A percentile compares a stretch with the other conserved stretches of the same genome.
phyloP scores from a whole-genome alignment of 2,797 vertebrate species.

The Gallirallus australis region DNA sequence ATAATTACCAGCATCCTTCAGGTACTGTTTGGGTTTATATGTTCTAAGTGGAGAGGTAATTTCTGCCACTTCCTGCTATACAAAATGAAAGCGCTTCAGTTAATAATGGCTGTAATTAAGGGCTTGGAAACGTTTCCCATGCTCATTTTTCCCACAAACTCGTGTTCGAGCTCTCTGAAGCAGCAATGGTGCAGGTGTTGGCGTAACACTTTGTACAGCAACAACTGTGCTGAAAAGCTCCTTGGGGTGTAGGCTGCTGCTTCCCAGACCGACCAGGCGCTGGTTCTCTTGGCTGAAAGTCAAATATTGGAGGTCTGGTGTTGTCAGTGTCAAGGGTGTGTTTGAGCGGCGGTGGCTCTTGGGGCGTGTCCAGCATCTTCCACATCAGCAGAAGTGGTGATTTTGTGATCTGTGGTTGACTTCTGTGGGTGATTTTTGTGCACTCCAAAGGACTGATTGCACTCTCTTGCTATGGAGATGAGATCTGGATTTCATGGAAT shows the following conservation, averaged over 20 bases:
- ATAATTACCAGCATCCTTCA: not conserved
- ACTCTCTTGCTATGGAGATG: not conserved
- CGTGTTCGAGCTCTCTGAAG: not conserved
- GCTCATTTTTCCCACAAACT: not conserved
- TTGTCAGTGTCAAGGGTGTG: not conserved
- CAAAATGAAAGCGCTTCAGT: not conserved
- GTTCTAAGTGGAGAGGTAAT: not conserved
- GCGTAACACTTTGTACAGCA: fast-evolving
- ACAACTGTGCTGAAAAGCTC: not conserved
- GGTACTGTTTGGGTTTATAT: not conserved
- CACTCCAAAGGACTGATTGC: too few species aligned
- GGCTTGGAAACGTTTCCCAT: not conserved
- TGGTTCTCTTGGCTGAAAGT: not conserved
- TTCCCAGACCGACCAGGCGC: not conserved
- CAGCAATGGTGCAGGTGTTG: not conserved
- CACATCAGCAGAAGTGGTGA: not conserved
- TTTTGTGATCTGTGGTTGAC: not conserved
- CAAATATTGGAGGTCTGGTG: not conserved
- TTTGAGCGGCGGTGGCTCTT: not conserved
- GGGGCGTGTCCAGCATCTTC: not conserved
- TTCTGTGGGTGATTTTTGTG: not conserved
- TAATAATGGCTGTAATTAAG: slow-evolving; percentile 14
- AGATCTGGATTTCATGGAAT: not conserved
- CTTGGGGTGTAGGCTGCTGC: not conserved
- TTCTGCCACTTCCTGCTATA: not conserved